phyloP scores from a whole-genome alignment of 2,113 vertebrate species.

The Xiphorhynchus elegans region DNA sequence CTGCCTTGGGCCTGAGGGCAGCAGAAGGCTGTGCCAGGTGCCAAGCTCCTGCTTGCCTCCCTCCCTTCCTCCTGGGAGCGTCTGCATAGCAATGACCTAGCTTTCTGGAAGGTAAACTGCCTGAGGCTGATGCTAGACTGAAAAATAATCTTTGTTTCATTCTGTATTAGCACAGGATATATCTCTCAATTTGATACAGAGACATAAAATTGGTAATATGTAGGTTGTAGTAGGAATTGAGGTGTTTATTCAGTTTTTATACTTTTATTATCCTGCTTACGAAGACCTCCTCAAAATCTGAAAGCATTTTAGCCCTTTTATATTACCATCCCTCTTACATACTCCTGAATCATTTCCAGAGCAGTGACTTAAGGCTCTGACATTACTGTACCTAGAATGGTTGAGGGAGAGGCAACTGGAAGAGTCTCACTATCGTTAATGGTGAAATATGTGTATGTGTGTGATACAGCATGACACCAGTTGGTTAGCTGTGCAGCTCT shows the following conservation, averaged over 20 bases:
- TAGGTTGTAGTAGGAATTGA: background rate
- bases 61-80: background rate
- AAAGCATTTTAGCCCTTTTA: background rate
- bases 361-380: background rate
- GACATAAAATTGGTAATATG: background rate
- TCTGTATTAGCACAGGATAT: background rate
- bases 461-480: rapidly evolving
- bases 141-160: background rate
- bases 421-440: rapidly evolving
- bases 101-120: background rate
- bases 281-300: background rate
- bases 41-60: background rate
- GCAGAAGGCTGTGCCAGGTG: background rate
- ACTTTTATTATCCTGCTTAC: background rate
- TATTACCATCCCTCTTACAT: background rate
- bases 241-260: background rate
- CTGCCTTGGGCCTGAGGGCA: background rate
- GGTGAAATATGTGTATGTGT: rapidly evolving
- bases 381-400: background rate
- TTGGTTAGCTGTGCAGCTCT: background rate
- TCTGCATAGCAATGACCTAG: background rate
- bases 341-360: background rate
- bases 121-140: background rate
- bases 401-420: background rate
- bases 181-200: background rate